Evolutionary conservation across 35 echinoderm and acorn worm genomes (phyloP).

Genomic region (Ophioderma brevispina): DNA sequence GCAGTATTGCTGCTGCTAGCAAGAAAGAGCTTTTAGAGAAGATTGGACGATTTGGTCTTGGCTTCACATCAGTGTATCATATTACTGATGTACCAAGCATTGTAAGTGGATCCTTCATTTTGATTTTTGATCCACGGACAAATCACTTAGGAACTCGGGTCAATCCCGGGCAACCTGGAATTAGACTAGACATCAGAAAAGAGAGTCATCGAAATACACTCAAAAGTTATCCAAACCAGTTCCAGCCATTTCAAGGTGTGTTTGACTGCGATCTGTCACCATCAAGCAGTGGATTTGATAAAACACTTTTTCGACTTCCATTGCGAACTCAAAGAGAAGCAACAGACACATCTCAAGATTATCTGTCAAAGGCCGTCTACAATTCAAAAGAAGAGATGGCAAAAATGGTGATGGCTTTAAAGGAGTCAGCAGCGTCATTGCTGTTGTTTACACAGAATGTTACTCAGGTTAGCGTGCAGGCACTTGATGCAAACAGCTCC

Average conservation of each 20-base stretch:
- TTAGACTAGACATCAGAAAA: conserved; percentile 24
- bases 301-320: conserved; percentile 81
- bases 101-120: conserved; percentile 49
- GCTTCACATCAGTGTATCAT: conserved; percentile 90
- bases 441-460: conserved; percentile 85
- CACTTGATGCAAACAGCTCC: neutral
- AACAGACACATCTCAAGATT: conserved; percentile 3
- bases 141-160: conserved; percentile 33
- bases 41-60: conserved; percentile 89
- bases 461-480: conserved; percentile 14
- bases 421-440: conserved; percentile 39
- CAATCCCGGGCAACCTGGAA: conserved; percentile 10
- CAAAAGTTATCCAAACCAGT: conserved; percentile 30
- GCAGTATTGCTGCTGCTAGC: conserved; percentile 56
- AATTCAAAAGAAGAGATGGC: neutral
- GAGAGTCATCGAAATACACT: neutral
- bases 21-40: conserved; percentile 66
- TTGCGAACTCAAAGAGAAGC: conserved; percentile 52
- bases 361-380: conserved; percentile 36
- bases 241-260: conserved; percentile 52
- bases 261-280: conserved; percentile 56
- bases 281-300: conserved; percentile 6
- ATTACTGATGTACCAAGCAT: conserved; percentile 93
- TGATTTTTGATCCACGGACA: conserved; percentile 81
- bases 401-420: neutral